A percentile compares a stretch with the other conserved stretches of the same genome.
phyloP scores from a whole-genome alignment of 2,888 invertebrate species.

The Drosophila recens region DNA sequence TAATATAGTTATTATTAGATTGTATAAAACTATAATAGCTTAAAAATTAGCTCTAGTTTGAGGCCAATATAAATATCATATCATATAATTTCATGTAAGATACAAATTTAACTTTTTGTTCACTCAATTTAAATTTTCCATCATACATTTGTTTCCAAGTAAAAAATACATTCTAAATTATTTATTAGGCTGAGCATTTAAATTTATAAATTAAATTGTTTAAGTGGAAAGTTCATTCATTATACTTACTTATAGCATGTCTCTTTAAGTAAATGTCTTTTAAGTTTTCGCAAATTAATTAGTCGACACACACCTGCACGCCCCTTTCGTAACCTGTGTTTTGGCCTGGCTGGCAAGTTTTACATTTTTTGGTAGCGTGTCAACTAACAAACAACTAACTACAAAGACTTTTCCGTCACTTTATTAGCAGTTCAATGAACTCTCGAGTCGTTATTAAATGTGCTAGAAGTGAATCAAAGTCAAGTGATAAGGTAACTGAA shows the following conservation, averaged over 20 bases:
- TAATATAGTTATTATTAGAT: too few species aligned
- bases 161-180: too few species aligned
- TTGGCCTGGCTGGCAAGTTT: slow-evolving; percentile 34
- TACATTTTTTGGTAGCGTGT: slow-evolving; percentile 10
- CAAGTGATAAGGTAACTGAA: slow-evolving; percentile 7
- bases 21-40: too few species aligned
- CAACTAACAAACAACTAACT: not conserved
- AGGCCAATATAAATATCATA: too few species aligned
- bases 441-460: not conserved
- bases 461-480: slow-evolving; percentile 1
- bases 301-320: slow-evolving; percentile 24
- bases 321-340: not conserved
- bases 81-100: not conserved
- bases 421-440: slow-evolving; percentile 68
- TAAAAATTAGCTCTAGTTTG: too few species aligned
- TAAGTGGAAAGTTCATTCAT: not conserved
- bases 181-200: too few species aligned
- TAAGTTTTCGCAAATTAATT: slow-evolving; percentile 62
- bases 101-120: too few species aligned
- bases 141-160: too few species aligned
- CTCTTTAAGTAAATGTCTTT: slow-evolving; percentile 8
- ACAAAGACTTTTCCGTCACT: slow-evolving; percentile 24
- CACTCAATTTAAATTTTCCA: too few species aligned
- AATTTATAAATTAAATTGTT: not conserved
- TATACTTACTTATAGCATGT: not conserved